Base-by-base conservation (phyloP, 2,888 invertebrate genomes). In the Aphrophora alni region DNA sequence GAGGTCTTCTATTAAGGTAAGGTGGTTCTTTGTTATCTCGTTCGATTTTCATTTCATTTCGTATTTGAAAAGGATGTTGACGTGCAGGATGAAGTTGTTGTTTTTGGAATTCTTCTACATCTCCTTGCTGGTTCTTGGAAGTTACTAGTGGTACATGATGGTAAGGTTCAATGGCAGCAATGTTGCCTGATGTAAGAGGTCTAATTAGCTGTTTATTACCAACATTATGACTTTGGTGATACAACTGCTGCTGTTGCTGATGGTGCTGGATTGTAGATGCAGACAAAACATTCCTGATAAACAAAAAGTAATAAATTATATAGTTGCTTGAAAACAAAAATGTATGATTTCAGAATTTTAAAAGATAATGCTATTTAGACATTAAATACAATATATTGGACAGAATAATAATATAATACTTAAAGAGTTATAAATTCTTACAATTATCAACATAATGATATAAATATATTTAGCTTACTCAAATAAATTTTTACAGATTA, bases 111-210 rank as follows among this genome's bases (percentile, higher is more conserved):
- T 83, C 89, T 38, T 76, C 78, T 14, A 75, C 28, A 12, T 81
- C 82, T 26, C n/a, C 10, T 0, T 51, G n/a, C 14, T 24, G 12
- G 75, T 71, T 78, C 71, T 80, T 27, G 73, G 82, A 21, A 12
- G 77, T 17, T 71, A 24, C 75, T 82, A 82, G 82, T 78, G 96
- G 96, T 86, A 95, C 94, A 86, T 96, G 96, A 86, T 95, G 95
- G 88, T 95, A 96, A 3, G 96, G 96, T 87, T 96, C 96, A 51
- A 96, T 94, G 72, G 96, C 96, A 24, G 96, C 96, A 82, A 96
- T 93, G 88, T 96, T 85, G 10, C 86, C 85, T 10, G 84, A 84
- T 27, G 84, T 81, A n/a, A 84, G 81, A 38, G 80, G 78, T 75
- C 85, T 82, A 74, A 83, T 72, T 77, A 84, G 75, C 82, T 83